phyloP scores from a whole-genome alignment of 2,888 invertebrate species.

The Abscondita cerata region DNA sequence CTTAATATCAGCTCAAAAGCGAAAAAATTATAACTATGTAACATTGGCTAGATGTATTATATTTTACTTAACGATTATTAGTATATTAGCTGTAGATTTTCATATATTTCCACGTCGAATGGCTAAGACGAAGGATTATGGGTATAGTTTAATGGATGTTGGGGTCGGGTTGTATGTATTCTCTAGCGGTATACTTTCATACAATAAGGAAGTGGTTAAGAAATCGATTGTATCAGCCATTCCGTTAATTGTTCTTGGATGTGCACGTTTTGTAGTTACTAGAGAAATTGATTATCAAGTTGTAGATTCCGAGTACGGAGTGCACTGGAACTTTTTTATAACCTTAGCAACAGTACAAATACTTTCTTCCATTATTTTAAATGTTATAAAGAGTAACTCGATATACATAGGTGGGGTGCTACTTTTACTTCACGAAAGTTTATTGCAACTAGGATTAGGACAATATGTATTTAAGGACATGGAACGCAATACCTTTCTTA shows the following conservation, averaged over 20 bases:
- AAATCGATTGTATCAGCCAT: constrained; percentile 56
- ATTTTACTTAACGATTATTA: constrained; percentile 76
- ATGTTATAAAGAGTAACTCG: constrained; percentile 61
- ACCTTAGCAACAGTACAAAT: constrained; percentile 87
- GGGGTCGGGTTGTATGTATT: constrained; percentile 91
- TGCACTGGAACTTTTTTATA: constrained; percentile 98
- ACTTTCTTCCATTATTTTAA: constrained; percentile 68
- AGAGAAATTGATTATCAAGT: constrained; percentile 80
- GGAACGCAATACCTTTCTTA: constrained; percentile 67
- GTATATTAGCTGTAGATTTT: constrained; percentile 96
- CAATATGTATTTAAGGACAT: constrained; percentile 72
- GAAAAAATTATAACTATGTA: constrained; percentile 57
- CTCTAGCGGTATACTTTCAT: constrained; percentile 70
- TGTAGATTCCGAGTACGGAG: constrained; percentile 92
- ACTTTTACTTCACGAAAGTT: constrained; percentile 69
- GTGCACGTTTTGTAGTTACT: constrained; percentile 67
- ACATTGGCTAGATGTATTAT: constrained; percentile 74
- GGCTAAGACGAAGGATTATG: constrained; percentile 87
- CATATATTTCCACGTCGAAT: constrained; percentile 81
- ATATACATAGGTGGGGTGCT: constrained; percentile 65
- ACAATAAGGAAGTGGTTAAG: constrained; percentile 47
- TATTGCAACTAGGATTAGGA: constrained; percentile 68
- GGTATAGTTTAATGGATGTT: constrained; percentile 92
- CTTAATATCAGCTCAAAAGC: background rate
- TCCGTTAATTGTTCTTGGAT: constrained; percentile 67